Conservation (phyloP, 1,140 invertebrate species). For the Dermatophagoides farinae region DNA sequence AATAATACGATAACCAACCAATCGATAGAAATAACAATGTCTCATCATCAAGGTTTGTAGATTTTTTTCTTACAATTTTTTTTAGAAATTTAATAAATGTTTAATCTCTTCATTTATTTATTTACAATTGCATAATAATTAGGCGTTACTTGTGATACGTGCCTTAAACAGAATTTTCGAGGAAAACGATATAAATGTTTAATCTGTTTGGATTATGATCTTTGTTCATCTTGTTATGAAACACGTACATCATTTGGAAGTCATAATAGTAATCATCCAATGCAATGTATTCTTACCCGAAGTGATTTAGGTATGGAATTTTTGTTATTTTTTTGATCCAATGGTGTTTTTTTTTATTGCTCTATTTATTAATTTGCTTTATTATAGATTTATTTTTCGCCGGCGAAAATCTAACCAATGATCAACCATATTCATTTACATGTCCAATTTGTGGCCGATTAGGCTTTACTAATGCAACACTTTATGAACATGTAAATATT, state of each 20-base stretch:
- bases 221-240: constrained; percentile 89
- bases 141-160: constrained; percentile 94
- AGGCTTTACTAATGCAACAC: constrained; percentile 73
- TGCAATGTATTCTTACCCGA: constrained; percentile 93
- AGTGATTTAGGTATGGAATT: constrained; percentile 64
- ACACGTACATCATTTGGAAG: constrained; percentile 76
- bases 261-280: constrained; percentile 83
- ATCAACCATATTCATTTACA: constrained; percentile 82
- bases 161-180: constrained; percentile 91
- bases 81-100: neutral
- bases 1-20: too few relatives aligned
- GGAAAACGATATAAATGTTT: constrained; percentile 94
- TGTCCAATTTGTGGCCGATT: constrained; percentile 89
- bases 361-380: constrained; percentile 9
- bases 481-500: constrained; percentile 75
- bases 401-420: constrained; percentile 54
- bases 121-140: constrained; percentile 13
- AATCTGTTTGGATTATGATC: constrained; percentile 95
- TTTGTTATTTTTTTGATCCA: too few relatives aligned
- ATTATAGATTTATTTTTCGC: constrained; percentile 75
- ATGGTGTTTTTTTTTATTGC: neutral
- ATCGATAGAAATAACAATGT: too few relatives aligned
- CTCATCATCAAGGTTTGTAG: constrained; percentile 53
- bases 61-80: neutral
- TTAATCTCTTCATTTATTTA: neutral